These are phyloP conservation scores for Euclidia mi DNA, from an alignment of 2,888 invertebrate genomes.

Conservation along the genomic window DNA sequence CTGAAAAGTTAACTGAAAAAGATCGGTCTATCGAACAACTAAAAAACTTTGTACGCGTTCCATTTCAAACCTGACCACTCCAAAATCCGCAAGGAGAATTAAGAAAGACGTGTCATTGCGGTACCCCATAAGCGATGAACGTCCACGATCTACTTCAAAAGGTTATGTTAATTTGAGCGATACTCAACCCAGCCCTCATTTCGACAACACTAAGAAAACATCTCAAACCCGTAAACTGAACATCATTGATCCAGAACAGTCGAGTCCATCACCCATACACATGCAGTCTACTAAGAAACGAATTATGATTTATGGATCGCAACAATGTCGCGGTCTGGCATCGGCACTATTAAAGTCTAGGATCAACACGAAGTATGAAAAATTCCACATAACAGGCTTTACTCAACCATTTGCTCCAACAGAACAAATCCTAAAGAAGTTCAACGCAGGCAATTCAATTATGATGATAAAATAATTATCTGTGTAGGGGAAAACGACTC, in stretches of 20 bases:
- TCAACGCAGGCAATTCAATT: neutral
- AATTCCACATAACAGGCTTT: neutral
- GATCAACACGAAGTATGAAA: neutral
- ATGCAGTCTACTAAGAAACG: neutral
- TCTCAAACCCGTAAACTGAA: neutral
- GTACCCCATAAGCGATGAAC: too few species aligned
- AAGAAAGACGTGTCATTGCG: neutral
- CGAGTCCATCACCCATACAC: neutral
- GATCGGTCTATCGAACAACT: neutral
- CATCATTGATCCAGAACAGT: neutral
- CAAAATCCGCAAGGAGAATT: neutral
- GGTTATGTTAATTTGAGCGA: too few species aligned
- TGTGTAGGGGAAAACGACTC: too few species aligned
- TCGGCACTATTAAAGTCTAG: neutral
- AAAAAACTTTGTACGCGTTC: neutral
- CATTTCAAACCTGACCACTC: neutral
- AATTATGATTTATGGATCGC: neutral
- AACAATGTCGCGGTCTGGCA: neutral
- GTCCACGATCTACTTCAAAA: too few species aligned
- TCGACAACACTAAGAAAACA: too few species aligned
- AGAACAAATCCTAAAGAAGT: neutral
- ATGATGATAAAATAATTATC: neutral
- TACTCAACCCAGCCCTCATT: too few species aligned
- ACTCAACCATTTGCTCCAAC: neutral
- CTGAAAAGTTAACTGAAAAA: neutral